Conservation (phyloP, 2,888 invertebrate species). For the Lithodes maja region DNA sequence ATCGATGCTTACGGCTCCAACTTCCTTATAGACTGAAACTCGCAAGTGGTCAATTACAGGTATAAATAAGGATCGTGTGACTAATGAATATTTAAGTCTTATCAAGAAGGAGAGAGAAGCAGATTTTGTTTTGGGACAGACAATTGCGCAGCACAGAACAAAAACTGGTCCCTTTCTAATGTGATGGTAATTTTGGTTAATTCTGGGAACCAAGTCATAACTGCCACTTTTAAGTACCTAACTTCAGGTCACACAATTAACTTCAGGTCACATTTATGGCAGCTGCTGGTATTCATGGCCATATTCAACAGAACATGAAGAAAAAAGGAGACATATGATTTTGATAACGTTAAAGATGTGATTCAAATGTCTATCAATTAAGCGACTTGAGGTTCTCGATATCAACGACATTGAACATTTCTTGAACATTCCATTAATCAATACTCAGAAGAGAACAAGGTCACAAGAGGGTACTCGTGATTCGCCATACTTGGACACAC, state of each 20-base stretch:
- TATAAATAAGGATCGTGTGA: no score
- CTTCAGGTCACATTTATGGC: constrained; percentile 20
- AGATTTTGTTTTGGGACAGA: no score
- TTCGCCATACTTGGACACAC: constrained; percentile 35
- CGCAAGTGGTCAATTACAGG: no score
- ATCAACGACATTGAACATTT: constrained; percentile 29
- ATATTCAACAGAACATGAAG: constrained; percentile 37
- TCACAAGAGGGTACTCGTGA: constrained; percentile 23
- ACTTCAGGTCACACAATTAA: constrained; percentile 30
- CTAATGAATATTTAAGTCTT: no score
- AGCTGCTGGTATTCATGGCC: constrained; percentile 41
- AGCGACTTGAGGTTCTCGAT: constrained; percentile 38
- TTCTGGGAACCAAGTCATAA: no score
- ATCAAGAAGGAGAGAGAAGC: no score
- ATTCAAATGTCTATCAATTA: constrained; percentile 41
- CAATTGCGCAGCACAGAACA: no score
- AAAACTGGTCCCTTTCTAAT: no score
- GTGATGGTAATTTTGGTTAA: no score
- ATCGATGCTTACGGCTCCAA: no score
- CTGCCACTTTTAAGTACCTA: not conserved
- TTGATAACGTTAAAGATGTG: constrained; percentile 2
- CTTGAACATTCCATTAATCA: constrained; percentile 45
- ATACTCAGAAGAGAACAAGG: constrained; percentile 42
- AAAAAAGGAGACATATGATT: constrained; percentile 36
- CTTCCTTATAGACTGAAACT: no score